phyloP scores from a whole-genome alignment of 2,888 invertebrate species.

The Hemicrepidius hirtus region DNA sequence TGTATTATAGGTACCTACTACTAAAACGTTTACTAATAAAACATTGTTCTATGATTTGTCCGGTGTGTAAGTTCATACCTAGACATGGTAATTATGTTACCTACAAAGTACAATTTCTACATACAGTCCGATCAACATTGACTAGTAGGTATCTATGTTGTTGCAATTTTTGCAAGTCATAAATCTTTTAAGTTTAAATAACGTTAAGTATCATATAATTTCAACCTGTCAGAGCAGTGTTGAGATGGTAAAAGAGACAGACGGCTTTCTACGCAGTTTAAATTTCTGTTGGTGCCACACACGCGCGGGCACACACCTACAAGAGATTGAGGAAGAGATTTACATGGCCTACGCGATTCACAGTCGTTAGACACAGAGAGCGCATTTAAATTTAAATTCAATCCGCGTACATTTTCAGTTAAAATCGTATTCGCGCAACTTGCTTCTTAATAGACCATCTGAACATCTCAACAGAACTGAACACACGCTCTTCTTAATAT shows the following conservation, averaged over 20 bases:
- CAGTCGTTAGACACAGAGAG: slow-evolving; percentile 51
- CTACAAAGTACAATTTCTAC: too few relatives aligned
- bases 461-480: background rate
- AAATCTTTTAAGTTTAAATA: background rate
- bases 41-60: too few relatives aligned
- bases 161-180: too few relatives aligned
- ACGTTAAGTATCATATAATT: background rate
- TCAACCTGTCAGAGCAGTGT: slow-evolving; percentile 14
- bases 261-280: slow-evolving; percentile 40
- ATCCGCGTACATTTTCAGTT: slow-evolving; percentile 45
- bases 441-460: slow-evolving; percentile 20
- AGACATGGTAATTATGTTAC: too few relatives aligned
- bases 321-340: slow-evolving; percentile 59
- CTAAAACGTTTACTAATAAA: too few relatives aligned
- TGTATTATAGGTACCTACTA: too few relatives aligned
- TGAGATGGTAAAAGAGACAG: background rate
- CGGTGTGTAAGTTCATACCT: too few relatives aligned
- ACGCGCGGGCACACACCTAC: slow-evolving; percentile 56
- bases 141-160: background rate
- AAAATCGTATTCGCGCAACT: slow-evolving; percentile 37
- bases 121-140: background rate
- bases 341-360: slow-evolving; percentile 59
- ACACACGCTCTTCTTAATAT: slow-evolving; percentile 30
- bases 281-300: slow-evolving; percentile 54
- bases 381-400: slow-evolving; percentile 57